These are phyloP conservation scores for Chalcosyrphus nemorum DNA, from an alignment of 2,888 invertebrate genomes.

Conservation along the genomic window DNA sequence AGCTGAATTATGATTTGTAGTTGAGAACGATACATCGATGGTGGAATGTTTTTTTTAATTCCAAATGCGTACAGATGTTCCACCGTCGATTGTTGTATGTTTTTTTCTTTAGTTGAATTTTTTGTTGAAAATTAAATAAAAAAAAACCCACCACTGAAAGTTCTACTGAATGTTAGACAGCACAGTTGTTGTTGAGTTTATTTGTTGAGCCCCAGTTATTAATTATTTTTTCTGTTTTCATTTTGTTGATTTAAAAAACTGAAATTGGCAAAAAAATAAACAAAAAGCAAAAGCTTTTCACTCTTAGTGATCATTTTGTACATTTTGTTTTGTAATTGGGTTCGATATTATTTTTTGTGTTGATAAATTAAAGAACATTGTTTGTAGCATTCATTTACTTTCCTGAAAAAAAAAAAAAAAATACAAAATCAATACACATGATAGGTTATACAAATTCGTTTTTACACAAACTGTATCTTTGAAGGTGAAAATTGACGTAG, in stretches of 20 bases:
- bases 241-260: constrained; percentile 20
- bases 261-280: constrained; percentile 3
- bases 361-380: not conserved
- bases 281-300: constrained; percentile 14
- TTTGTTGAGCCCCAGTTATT: constrained; percentile 57
- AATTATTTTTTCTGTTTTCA: not conserved
- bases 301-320: constrained; percentile 33
- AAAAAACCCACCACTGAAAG: constrained; percentile 53
- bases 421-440: constrained; percentile 39
- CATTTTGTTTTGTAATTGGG: constrained; percentile 15
- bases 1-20: constrained; percentile 67
- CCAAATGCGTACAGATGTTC: not conserved
- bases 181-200: constrained; percentile 64
- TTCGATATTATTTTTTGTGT: constrained; percentile 17
- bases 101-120: constrained; percentile 32
- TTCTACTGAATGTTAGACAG: constrained; percentile 71
- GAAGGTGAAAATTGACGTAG: not conserved
- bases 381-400: constrained; percentile 48
- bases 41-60: constrained; percentile 27
- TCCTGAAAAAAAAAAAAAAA: constrained; percentile 16
- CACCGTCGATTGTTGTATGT: constrained; percentile 50
- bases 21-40: constrained; percentile 43
- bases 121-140: constrained; percentile 5
- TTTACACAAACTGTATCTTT: not conserved
- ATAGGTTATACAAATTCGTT: not conserved